A percentile compares a stretch with the other conserved stretches of the same genome.
These are phyloP conservation scores for Sebastes minor DNA, from an alignment of 2,797 vertebrate species.

Conservation along the genomic window DNA sequence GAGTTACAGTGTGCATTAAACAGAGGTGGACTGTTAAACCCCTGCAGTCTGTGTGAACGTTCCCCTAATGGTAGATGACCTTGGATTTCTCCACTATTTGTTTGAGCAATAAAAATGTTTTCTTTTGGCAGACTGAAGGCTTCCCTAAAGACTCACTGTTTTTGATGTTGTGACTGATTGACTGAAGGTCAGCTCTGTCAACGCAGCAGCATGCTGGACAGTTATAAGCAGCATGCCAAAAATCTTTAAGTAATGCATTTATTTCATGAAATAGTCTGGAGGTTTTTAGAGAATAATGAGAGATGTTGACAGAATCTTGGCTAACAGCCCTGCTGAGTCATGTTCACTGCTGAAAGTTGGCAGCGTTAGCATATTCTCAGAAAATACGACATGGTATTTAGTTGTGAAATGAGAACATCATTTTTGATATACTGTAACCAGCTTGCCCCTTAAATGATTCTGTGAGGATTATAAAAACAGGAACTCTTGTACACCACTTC, in stretches of 20 bases:
- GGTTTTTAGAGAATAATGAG: constrained; percentile 14
- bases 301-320: constrained; percentile 10
- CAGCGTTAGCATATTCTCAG: not conserved
- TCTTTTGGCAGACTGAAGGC: not conserved
- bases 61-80: not conserved
- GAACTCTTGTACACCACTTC: not conserved
- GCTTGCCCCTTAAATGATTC: not conserved
- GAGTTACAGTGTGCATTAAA: constrained; percentile 23
- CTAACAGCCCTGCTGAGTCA: constrained; percentile 20
- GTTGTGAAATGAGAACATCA: constrained; percentile 1
- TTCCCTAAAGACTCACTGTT: constrained; percentile 4
- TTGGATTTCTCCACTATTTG: constrained; percentile 9
- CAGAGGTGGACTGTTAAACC: not conserved
- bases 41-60: not conserved
- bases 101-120: not conserved
- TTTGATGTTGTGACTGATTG: constrained; percentile 31
- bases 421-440: constrained; percentile 12
- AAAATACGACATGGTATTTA: constrained; percentile 4
- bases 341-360: constrained; percentile 8
- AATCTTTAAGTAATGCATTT: constrained; percentile 7
- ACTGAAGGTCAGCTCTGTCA: constrained; percentile 51
- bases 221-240: not conserved
- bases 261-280: constrained; percentile 9
- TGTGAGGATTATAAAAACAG: not conserved
- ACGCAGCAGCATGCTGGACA: not conserved